Evolutionary conservation across 2,113 vertebrate genomes (phyloP).

Genomic region (Scytalopus superciliaris): DNA sequence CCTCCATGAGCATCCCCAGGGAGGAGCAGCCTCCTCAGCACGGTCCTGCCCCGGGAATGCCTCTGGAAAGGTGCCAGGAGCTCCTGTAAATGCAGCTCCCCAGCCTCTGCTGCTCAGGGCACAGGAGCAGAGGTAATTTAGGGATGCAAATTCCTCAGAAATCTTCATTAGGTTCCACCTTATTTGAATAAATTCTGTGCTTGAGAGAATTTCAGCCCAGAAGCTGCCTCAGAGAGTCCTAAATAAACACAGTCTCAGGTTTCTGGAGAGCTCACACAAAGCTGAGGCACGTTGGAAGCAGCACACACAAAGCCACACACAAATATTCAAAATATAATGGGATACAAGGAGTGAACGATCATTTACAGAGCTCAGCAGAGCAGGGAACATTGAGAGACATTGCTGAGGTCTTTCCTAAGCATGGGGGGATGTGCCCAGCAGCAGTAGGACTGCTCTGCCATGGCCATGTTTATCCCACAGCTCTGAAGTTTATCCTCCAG

Average conservation of each 20-base stretch:
- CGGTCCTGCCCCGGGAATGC: background rate
- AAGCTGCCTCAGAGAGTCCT: background rate
- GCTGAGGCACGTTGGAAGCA: background rate
- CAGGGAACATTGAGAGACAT: rapidly evolving
- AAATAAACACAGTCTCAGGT: background rate
- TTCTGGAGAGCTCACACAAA: background rate
- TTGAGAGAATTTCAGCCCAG: background rate
- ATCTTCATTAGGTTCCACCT: background rate
- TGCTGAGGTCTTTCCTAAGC: background rate
- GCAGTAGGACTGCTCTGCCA: background rate
- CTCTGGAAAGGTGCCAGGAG: rapidly evolving
- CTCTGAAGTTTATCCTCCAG: background rate
- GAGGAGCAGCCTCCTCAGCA: background rate
- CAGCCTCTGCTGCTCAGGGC: background rate
- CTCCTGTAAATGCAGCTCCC: background rate
- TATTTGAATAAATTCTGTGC: background rate
- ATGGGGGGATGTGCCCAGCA: background rate
- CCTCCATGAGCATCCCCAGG: background rate
- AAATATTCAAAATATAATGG: background rate
- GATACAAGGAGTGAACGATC: background rate
- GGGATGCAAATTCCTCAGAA: background rate
- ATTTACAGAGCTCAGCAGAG: background rate
- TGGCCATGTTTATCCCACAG: rapidly evolving
- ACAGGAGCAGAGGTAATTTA: background rate
- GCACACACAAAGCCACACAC: background rate